Percentiles rank a stretch among this genome's conserved stretches.
These are phyloP conservation scores for Podilymbus podiceps DNA, from an alignment of 2,113 vertebrate species.

Conservation along the genomic window DNA sequence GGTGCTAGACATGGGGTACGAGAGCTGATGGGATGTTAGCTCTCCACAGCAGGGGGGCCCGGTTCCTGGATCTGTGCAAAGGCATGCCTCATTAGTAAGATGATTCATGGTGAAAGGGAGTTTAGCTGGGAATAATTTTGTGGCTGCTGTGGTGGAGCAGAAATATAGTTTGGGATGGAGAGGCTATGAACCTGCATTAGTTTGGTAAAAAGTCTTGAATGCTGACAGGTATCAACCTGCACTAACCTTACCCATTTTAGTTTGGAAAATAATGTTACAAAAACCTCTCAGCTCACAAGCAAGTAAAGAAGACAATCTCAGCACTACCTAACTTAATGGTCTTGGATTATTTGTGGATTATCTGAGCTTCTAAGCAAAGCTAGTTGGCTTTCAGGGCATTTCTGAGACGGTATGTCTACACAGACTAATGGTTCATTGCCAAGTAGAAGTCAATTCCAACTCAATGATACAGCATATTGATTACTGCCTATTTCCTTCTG, in stretches of 20 bases:
- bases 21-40: conserved; percentile 36
- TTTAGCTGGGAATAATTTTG: conserved; percentile 61
- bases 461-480: conserved; percentile 25
- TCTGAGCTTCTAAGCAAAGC: neutral
- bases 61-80: conserved; percentile 23
- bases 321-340: neutral
- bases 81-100: conserved; percentile 46
- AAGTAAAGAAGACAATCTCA: neutral
- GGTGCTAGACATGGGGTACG: conserved; percentile 28
- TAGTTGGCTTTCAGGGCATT: neutral
- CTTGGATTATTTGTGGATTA: neutral
- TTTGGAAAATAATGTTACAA: neutral
- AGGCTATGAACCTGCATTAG: conserved; percentile 15
- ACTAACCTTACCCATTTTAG: neutral
- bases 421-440: neutral
- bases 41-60: conserved; percentile 41
- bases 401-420: neutral
- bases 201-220: neutral
- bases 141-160: neutral
- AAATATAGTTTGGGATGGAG: neutral
- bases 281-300: neutral
- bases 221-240: neutral
- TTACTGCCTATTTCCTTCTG: conserved; percentile 29
- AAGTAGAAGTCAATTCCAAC: conserved; percentile 27
- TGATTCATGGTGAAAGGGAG: conserved; percentile 51